These are phyloP conservation scores for Pseudonaja textilis DNA, from an alignment of 2,113 vertebrate species.

Conservation along the genomic window DNA sequence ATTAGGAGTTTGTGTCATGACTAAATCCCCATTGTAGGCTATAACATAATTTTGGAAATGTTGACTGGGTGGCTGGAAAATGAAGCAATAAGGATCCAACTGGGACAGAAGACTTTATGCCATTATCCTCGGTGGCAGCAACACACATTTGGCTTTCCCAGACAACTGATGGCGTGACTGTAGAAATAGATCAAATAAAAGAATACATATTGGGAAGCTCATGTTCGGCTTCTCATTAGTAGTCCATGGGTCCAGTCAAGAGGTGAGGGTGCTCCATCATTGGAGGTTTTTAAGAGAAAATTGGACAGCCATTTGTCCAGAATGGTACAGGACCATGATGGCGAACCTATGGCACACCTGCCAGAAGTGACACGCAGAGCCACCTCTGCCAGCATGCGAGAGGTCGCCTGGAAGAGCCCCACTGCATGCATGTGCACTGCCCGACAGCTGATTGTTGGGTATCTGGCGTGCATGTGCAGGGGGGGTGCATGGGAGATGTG, in stretches of 20 bases:
- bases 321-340: too few relatives aligned
- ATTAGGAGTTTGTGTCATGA: not conserved
- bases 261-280: not conserved
- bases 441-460: too few relatives aligned
- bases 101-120: not conserved
- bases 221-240: not conserved
- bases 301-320: too few relatives aligned
- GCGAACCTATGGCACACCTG: too few relatives aligned
- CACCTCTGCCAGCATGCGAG: too few relatives aligned
- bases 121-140: not conserved
- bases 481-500: too few relatives aligned
- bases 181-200: not conserved
- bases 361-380: too few relatives aligned
- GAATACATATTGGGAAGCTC: not conserved
- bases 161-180: not conserved
- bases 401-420: too few relatives aligned
- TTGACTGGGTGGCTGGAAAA: not conserved
- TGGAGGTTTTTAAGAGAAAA: too few relatives aligned
- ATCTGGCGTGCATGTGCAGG: too few relatives aligned
- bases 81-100: not conserved
- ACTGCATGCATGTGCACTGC: too few relatives aligned
- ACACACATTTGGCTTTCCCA: not conserved
- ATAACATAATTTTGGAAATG: not conserved
- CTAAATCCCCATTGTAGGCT: not conserved
- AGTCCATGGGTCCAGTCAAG: not conserved